Percentiles rank a stretch among this genome's conserved stretches.
Evolutionary conservation across 2,888 invertebrate species (phyloP).

Genomic region (Danaus chrysippus): DNA sequence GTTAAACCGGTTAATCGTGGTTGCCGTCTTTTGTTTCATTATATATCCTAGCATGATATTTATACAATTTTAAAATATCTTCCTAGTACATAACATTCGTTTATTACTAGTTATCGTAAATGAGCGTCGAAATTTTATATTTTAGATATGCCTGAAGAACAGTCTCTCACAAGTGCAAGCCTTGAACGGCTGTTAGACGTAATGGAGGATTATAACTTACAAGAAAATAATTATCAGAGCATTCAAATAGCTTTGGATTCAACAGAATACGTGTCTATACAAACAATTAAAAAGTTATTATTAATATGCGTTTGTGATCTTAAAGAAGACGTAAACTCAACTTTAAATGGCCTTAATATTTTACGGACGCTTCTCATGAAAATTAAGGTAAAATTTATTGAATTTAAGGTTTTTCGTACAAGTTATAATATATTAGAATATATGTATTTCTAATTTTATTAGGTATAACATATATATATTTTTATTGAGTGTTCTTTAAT

Average conservation of each 20-base stretch:
- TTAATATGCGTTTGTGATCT: constrained; percentile 48
- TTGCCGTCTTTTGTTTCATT: not conserved
- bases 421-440: not conserved
- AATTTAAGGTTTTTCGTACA: not conserved
- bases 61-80: not conserved
- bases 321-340: constrained; percentile 46
- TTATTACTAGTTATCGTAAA: not conserved
- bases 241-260: constrained; percentile 43
- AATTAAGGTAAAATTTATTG: constrained; percentile 45
- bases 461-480: not conserved
- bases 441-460: not conserved
- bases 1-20: not conserved
- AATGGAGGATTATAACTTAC: constrained; percentile 43
- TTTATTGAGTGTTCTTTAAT: not conserved
- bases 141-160: constrained; percentile 51
- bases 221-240: constrained; percentile 40
- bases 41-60: not conserved
- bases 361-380: constrained; percentile 46
- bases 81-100: not conserved
- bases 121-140: constrained; percentile 15
- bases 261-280: constrained; percentile 32
- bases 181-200: constrained; percentile 41
- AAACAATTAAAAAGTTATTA: constrained; percentile 43
- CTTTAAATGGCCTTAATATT: constrained; percentile 43
- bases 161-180: constrained; percentile 10